Evolutionary conservation across 1,140 invertebrate genomes (phyloP).

Genomic region (Ips nitidus): DNA sequence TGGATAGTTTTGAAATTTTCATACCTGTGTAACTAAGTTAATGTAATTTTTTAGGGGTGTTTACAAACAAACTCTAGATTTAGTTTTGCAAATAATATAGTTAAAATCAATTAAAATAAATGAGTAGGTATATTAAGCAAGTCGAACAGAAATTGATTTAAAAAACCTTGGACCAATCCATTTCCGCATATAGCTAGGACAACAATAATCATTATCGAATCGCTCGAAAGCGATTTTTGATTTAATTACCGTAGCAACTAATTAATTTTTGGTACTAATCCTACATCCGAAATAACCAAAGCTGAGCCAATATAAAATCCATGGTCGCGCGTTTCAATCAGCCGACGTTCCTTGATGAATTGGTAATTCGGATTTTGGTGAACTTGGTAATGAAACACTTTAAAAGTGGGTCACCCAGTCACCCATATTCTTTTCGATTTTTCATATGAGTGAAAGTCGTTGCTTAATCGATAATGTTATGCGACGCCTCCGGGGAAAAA

Average conservation of each 20-base stretch:
- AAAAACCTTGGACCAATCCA: neutral
- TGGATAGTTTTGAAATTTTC: too few species aligned
- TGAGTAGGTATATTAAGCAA: too few species aligned
- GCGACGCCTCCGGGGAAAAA: neutral
- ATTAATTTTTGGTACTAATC: neutral
- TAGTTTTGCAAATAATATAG: too few species aligned
- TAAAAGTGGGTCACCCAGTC: conserved; percentile 25
- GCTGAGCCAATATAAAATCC: neutral
- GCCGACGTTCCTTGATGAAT: conserved; percentile 24
- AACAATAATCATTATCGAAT: neutral
- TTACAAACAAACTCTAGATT: too few species aligned
- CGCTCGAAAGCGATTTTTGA: neutral
- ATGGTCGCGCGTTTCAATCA: conserved; percentile 8
- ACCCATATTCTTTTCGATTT: conserved; percentile 18
- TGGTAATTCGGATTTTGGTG: conserved; percentile 18
- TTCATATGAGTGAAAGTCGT: conserved; percentile 13
- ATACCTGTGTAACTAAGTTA: too few species aligned
- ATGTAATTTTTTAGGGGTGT: too few species aligned
- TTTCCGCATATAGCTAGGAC: neutral
- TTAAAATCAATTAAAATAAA: too few species aligned
- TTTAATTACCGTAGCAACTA: neutral
- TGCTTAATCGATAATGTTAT: neutral
- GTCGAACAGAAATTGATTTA: neutral
- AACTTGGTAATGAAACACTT: conserved; percentile 31
- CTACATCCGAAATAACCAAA: too few species aligned